Evolutionary conservation across 2,113 vertebrate species (phyloP).

Genomic region (Alectura lathami): DNA sequence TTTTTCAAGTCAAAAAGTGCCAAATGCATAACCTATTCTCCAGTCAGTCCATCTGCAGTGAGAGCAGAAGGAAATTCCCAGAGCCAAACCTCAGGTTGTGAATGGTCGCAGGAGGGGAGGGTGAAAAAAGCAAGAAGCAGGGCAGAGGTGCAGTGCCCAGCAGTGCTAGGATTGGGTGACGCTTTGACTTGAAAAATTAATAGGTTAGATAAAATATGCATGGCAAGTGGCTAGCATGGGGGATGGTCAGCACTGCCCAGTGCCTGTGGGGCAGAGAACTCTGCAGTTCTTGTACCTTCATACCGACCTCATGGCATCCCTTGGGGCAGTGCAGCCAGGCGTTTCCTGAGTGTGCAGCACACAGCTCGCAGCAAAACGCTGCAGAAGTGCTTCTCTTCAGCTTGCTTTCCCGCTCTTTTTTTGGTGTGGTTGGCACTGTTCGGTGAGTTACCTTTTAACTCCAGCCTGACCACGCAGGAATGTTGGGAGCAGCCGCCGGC

Average conservation of each 20-base stretch:
- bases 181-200: not conserved
- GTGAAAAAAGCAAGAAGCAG: not conserved
- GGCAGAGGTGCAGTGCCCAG: fast-evolving
- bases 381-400: not conserved
- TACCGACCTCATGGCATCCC: not conserved
- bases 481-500: fast-evolving
- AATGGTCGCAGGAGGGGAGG: fast-evolving
- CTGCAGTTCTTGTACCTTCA: not conserved
- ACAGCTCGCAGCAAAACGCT: not conserved
- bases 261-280: not conserved
- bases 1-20: not conserved
- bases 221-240: fast-evolving
- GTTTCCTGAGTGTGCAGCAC: fast-evolving
- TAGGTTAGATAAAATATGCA: not conserved
- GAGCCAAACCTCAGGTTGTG: not conserved
- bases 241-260: fast-evolving
- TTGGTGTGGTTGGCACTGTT: not conserved
- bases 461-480: not conserved
- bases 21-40: not conserved
- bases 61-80: not conserved
- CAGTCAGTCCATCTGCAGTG: not conserved
- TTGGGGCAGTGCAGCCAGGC: fast-evolving
- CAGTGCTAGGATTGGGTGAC: not conserved
- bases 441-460: not conserved
- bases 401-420: not conserved